Evolutionary conservation across 2,113 vertebrate genomes (phyloP).

Genomic region (Burhinus bistriatus): DNA sequence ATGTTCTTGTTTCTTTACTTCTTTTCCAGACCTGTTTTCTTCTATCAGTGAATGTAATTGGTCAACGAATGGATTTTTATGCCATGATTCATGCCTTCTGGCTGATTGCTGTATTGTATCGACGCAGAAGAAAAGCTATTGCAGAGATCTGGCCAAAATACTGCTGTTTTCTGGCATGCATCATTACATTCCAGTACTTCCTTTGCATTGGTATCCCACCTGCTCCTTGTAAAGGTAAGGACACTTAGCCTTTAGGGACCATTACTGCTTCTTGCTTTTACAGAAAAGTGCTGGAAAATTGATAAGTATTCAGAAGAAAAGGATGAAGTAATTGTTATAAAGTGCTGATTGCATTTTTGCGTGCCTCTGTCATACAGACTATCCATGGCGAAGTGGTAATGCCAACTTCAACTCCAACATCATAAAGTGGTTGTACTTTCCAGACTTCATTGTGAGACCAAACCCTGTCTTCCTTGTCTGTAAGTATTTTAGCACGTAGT

Average conservation of each 20-base stretch:
- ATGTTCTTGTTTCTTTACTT: conserved; percentile 7
- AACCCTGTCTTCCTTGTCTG: conserved; percentile 91
- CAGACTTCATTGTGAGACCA: conserved; percentile 88
- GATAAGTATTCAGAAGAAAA: neutral
- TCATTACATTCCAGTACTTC: conserved; percentile 93
- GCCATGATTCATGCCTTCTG: conserved; percentile 94
- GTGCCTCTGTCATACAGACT: conserved; percentile 77
- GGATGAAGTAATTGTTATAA: neutral
- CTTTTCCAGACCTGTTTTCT: conserved; percentile 90
- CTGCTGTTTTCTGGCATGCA: conserved; percentile 92
- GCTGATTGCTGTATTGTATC: conserved; percentile 87
- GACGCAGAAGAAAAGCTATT: conserved; percentile 93
- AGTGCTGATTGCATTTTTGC: neutral
- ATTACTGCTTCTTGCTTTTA: neutral
- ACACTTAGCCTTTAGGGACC: neutral
- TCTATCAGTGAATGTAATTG: conserved; percentile 92
- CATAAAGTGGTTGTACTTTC: conserved; percentile 97
- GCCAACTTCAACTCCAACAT: conserved; percentile 89
- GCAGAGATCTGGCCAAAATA: conserved; percentile 98
- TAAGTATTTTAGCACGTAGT: conserved; percentile 73
- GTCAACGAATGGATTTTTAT: conserved; percentile 98
- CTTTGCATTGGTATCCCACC: conserved; percentile 97
- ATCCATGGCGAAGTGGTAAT: conserved; percentile 90
- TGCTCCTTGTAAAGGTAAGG: conserved; percentile 82
- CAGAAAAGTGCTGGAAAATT: neutral